These are phyloP conservation scores for Plagodis dolabraria DNA, from an alignment of 2,888 invertebrate genomes.

Conservation along the genomic window DNA sequence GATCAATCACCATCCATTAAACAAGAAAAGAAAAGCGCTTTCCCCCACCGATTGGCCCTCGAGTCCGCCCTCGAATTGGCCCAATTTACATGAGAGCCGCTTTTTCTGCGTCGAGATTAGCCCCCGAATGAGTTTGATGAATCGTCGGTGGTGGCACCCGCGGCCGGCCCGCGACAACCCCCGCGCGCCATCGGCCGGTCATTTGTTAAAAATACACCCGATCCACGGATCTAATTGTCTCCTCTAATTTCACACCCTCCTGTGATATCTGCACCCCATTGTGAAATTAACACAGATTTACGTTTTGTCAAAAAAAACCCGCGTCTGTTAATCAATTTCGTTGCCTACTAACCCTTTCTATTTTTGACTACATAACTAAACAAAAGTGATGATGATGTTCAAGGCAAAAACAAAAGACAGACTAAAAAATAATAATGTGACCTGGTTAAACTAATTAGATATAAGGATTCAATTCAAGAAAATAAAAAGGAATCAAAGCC, in stretches of 20 bases:
- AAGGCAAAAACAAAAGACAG: constrained; percentile 17
- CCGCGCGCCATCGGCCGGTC: constrained; percentile 62
- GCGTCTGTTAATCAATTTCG: constrained; percentile 4
- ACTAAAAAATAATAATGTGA: constrained; percentile 10
- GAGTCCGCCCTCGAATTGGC: constrained; percentile 82
- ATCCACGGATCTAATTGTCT: constrained; percentile 84
- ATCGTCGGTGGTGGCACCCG: constrained; percentile 71
- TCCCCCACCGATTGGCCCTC: constrained; percentile 82
- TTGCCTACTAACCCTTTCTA: constrained; percentile 14
- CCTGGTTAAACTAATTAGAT: constrained; percentile 1
- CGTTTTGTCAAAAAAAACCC: constrained; percentile 46
- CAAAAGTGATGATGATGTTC: constrained; percentile 21
- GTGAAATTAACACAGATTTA: constrained; percentile 66
- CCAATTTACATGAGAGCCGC: constrained; percentile 85
- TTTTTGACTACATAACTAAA: constrained; percentile 16
- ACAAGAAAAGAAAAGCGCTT: constrained; percentile 84
- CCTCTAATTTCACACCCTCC: constrained; percentile 83
- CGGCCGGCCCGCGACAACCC: constrained; percentile 36
- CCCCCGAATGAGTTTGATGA: constrained; percentile 84
- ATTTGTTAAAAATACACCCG: constrained; percentile 85
- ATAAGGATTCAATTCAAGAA: background rate
- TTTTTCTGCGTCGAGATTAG: constrained; percentile 85
- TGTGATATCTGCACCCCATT: constrained; percentile 70
- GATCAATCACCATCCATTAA: constrained; percentile 85
- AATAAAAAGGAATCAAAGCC: constrained; percentile 20